Percentiles rank a stretch among this genome's conserved stretches.
phyloP scores from a whole-genome alignment of 2,113 vertebrate species.

The Pseudorectes ferrugineus region DNA sequence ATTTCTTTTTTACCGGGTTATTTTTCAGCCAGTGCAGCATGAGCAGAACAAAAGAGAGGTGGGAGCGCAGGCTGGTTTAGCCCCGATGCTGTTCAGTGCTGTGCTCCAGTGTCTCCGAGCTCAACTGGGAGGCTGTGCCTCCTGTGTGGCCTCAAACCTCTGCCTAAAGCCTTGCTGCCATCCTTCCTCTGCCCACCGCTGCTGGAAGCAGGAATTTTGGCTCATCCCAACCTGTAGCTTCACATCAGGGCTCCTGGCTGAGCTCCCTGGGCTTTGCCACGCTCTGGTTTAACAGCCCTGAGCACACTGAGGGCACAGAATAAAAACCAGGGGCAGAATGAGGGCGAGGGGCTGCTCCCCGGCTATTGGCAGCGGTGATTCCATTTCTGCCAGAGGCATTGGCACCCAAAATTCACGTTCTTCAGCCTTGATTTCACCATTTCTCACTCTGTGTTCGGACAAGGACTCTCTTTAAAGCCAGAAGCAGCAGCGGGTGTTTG shows the following conservation, averaged over 20 bases:
- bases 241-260: not conserved
- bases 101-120: fast-evolving
- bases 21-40: not conserved
- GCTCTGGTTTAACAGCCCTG: not conserved
- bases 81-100: not conserved
- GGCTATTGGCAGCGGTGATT: not conserved
- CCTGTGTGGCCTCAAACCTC: not conserved
- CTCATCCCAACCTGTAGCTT: not conserved
- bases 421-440: not conserved
- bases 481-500: fast-evolving
- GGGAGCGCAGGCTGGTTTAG: not conserved
- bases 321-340: not conserved
- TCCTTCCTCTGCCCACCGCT: not conserved
- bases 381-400: not conserved
- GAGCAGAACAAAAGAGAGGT: not conserved
- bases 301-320: not conserved
- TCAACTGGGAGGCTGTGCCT: not conserved
- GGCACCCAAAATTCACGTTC: not conserved
- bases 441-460: not conserved
- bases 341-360: not conserved
- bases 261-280: not conserved
- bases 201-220: not conserved
- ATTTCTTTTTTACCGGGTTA: not conserved
- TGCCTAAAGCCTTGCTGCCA: fast-evolving
- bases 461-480: not conserved